Base-by-base conservation (phyloP, 2,113 vertebrate species). In the Pavo muticus region DNA sequence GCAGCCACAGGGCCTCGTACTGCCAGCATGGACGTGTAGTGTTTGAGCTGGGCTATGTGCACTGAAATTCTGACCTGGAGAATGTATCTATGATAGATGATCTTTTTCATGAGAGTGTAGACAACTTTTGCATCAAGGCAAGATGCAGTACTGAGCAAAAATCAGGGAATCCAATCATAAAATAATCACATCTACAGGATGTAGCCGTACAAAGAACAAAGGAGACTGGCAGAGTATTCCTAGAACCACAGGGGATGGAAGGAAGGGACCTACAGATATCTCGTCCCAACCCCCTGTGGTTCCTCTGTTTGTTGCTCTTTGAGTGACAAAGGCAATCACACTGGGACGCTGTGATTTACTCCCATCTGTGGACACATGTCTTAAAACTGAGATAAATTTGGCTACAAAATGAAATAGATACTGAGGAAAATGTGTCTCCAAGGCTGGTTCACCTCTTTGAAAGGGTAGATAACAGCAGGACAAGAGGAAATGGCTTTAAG, bases 1-100 rank as follows among this genome's bases (percentile, higher is more conserved):
- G 19, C 27, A 6, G 10, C 54, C 81, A 4, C 15, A 30, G 67
- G 59, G 24, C 54, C 45, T 78, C 44, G 15, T 52, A n/a, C 18
- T 8, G 14, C 20, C 8, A 3, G 63, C 37, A 15, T 17, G 32
- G 60, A 25, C 1, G 1, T 3, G 24, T 19, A 29, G 14, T 30
- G 3, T 32, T 81, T 81, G 56, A 72, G 20, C 27, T 29, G 64
- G 14, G 14, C 29, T 65, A 5, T 21, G 29, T 48, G 40, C 63
- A 3, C 42, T 65, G 11, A 18, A 64, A 20, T 47, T 48, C 45
- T 48, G n/a, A 50, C 16, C 68, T 27, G 45, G 29, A 68, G 30
- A 32, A 21, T 14, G 32, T 23, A 70, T 27, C 45, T 48, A 56
- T 75, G 37, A 5, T 56, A 9, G 27, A 16, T 19, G 25, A 27